phyloP scores from a whole-genome alignment of 2,113 vertebrate species.

The Brachyhypopomus gauderio region DNA sequence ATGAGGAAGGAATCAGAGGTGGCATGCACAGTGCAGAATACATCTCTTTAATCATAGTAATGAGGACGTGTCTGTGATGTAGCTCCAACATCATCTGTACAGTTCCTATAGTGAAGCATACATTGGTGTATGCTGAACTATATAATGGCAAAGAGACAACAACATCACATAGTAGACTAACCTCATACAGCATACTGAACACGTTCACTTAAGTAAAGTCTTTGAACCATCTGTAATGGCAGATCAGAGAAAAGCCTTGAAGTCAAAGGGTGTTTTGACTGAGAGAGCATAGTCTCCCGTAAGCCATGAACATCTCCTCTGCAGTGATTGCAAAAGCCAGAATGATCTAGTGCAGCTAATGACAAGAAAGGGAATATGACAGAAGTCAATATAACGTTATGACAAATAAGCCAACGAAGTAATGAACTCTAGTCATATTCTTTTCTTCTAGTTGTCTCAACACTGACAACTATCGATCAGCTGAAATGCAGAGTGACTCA shows the following conservation, averaged over 20 bases:
- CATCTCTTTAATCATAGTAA: not conserved
- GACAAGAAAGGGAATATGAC: not conserved
- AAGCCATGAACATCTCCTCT: not conserved
- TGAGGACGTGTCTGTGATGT: not conserved
- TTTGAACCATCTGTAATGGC: not conserved
- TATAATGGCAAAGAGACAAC: not conserved
- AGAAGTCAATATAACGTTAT: conserved; percentile 30
- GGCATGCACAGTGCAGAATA: not conserved
- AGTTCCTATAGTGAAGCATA: too few species aligned
- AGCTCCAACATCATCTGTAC: too few species aligned
- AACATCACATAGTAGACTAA: not conserved
- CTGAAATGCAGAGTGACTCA: not conserved
- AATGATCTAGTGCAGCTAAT: not conserved
- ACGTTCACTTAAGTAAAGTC: not conserved
- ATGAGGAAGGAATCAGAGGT: not conserved
- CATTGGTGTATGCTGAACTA: not conserved
- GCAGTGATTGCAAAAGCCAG: conserved; percentile 12
- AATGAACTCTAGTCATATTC: not conserved
- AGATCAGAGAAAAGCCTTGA: not conserved
- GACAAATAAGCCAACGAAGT: conserved; percentile 25
- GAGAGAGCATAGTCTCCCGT: not conserved
- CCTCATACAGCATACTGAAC: not conserved
- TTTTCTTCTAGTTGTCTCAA: conserved; percentile 5
- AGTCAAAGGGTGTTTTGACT: not conserved
- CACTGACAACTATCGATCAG: conserved; percentile 25